Evolutionary conservation across 2,113 vertebrate genomes (phyloP).

Genomic region (Pantherophis guttatus): DNA sequence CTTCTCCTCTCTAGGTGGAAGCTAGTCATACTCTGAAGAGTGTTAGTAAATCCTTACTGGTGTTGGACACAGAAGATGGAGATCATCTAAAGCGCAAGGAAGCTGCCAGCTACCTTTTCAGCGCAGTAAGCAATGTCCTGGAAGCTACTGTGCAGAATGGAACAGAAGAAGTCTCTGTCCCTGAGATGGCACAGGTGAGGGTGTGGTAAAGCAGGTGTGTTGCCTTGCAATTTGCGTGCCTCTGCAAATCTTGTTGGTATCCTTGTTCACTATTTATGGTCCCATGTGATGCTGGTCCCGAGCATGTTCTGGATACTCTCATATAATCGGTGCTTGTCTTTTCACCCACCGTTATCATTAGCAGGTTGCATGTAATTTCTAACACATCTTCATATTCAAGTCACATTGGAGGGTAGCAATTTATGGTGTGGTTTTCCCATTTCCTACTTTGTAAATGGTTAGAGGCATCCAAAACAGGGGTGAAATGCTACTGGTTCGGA

Average conservation of each 20-base stretch:
- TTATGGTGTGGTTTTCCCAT: neutral
- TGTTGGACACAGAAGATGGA: constrained; percentile 57
- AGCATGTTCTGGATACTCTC: neutral
- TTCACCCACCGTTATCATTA: neutral
- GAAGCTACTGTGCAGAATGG: constrained; percentile 68
- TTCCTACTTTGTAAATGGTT: neutral
- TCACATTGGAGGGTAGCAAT: neutral
- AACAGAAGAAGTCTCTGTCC: constrained; percentile 24
- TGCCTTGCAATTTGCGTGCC: neutral
- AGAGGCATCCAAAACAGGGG: neutral
- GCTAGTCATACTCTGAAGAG: constrained; percentile 74
- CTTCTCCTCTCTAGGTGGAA: constrained; percentile 68
- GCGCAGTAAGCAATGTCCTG: constrained; percentile 82
- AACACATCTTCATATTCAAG: neutral
- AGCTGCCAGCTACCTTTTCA: constrained; percentile 75
- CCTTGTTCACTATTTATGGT: neutral
- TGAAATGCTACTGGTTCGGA: too few relatives aligned
- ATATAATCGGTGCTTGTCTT: neutral
- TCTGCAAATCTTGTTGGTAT: neutral
- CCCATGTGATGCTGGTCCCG: neutral
- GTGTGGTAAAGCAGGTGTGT: constrained; percentile 24
- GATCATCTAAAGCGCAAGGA: constrained; percentile 61
- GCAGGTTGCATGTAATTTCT: neutral
- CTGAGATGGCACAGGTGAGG: constrained; percentile 55
- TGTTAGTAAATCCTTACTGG: constrained; percentile 77